phyloP scores from a whole-genome alignment of 2,888 invertebrate species.

The Alcis repandata region DNA sequence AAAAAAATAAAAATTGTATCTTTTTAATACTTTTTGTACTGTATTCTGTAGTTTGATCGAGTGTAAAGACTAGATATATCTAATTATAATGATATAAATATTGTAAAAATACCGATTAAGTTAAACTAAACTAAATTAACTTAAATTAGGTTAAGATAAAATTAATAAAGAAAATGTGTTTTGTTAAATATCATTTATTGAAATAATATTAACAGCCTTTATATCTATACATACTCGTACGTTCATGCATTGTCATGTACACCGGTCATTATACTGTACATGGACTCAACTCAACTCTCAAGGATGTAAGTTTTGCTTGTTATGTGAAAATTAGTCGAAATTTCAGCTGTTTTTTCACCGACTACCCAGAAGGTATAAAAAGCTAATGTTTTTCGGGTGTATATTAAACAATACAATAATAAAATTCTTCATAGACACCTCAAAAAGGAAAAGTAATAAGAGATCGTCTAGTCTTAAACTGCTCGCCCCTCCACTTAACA shows the following conservation, averaged over 20 bases:
- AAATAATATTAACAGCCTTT: constrained; percentile 71
- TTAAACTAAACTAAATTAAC: neutral
- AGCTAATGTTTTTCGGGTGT: too few species aligned
- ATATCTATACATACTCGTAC: constrained; percentile 49
- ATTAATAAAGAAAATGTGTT: constrained; percentile 42
- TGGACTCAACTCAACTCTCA: neutral
- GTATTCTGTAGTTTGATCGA: neutral
- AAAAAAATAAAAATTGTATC: too few species aligned
- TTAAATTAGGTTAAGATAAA: neutral
- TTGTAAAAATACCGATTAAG: neutral
- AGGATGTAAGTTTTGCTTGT: neutral
- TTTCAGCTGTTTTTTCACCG: too few species aligned
- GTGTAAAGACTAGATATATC: neutral
- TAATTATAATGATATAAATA: neutral
- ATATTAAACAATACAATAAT: too few species aligned
- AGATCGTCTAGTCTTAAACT: too few species aligned
- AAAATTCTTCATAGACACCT: too few species aligned
- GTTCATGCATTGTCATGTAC: constrained; percentile 21
- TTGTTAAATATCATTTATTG: constrained; percentile 50
- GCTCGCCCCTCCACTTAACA: too few species aligned
- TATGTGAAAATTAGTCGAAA: too few species aligned
- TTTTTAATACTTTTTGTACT: too few species aligned
- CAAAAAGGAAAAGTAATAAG: too few species aligned
- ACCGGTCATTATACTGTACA: constrained; percentile 14
- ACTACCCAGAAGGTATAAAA: too few species aligned